These are phyloP conservation scores for Agrilus planipennis DNA, from an alignment of 1,140 invertebrate species.

Conservation along the genomic window DNA sequence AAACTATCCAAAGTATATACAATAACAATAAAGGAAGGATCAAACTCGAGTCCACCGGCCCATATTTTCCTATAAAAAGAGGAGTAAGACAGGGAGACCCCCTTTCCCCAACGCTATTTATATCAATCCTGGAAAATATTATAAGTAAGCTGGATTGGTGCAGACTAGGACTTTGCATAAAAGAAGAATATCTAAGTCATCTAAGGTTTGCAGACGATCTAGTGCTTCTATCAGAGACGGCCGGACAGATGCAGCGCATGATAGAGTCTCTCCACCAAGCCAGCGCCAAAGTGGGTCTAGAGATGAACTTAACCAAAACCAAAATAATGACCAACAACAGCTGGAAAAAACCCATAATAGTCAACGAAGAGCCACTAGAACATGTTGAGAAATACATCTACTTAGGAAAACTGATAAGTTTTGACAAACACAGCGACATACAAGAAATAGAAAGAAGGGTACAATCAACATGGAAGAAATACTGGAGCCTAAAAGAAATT, in stretches of 20 bases:
- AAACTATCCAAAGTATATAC: neutral
- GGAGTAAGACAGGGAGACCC: neutral
- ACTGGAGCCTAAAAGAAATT: too few relatives aligned
- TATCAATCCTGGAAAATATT: neutral
- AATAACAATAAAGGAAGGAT: neutral
- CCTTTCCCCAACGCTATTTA: neutral
- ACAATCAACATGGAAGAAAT: too few relatives aligned
- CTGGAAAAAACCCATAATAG: too few relatives aligned
- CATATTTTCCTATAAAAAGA: too few relatives aligned
- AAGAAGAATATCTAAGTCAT: constrained; percentile 8
- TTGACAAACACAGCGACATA: too few relatives aligned
- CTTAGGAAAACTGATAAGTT: too few relatives aligned
- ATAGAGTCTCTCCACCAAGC: constrained; percentile 6
- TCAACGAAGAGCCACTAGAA: too few relatives aligned
- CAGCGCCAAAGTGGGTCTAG: constrained; percentile 8
- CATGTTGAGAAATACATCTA: too few relatives aligned
- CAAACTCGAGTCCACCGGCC: neutral
- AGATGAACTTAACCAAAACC: constrained; percentile 12
- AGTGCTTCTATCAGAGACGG: constrained; percentile 13
- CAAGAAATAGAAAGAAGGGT: too few relatives aligned
- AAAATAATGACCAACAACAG: too few relatives aligned
- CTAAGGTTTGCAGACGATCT: constrained; percentile 29
- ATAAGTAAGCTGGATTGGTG: neutral
- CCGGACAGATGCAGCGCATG: constrained; percentile 8
- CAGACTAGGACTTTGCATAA: neutral